These are phyloP conservation scores for Sphaeridia pumilis DNA, from an alignment of 2,888 invertebrate species.

Conservation along the genomic window DNA sequence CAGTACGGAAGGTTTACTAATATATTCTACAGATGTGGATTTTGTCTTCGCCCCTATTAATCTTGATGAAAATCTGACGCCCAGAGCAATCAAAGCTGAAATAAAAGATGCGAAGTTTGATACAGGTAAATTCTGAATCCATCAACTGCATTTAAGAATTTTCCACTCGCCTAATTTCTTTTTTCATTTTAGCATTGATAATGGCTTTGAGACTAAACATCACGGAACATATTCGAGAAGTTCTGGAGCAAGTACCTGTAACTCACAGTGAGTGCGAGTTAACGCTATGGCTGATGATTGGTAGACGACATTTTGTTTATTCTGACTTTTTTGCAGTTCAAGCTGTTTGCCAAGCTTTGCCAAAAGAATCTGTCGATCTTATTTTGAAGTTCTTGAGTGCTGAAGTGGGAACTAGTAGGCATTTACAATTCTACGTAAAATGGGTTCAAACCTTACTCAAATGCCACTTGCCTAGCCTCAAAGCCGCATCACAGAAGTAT, in stretches of 20 bases:
- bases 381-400: constrained; percentile 50
- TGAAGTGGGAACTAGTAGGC: constrained; percentile 62
- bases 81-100: constrained; percentile 51
- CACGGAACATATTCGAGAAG: constrained; percentile 57
- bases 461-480: constrained; percentile 47
- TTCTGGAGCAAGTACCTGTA: constrained; percentile 68
- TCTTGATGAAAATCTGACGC: constrained; percentile 71
- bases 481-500: constrained; percentile 42
- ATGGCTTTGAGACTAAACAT: constrained; percentile 80
- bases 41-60: constrained; percentile 89
- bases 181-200: constrained; percentile 53
- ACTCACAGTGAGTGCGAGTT: constrained; percentile 64
- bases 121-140: constrained; percentile 42
- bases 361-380: constrained; percentile 7
- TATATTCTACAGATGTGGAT: constrained; percentile 68
- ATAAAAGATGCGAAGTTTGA: constrained; percentile 52
- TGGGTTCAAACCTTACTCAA: constrained; percentile 65
- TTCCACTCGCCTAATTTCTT: neutral
- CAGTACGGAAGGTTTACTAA: constrained; percentile 85
- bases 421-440: constrained; percentile 75
- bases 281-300: too few species aligned
- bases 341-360: constrained; percentile 14
- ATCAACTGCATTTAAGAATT: constrained; percentile 10
- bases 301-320: too few species aligned
- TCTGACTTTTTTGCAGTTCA: too few species aligned